phyloP scores from a whole-genome alignment of 2,113 vertebrate species.

The Cyphomyrus plagiostoma region DNA sequence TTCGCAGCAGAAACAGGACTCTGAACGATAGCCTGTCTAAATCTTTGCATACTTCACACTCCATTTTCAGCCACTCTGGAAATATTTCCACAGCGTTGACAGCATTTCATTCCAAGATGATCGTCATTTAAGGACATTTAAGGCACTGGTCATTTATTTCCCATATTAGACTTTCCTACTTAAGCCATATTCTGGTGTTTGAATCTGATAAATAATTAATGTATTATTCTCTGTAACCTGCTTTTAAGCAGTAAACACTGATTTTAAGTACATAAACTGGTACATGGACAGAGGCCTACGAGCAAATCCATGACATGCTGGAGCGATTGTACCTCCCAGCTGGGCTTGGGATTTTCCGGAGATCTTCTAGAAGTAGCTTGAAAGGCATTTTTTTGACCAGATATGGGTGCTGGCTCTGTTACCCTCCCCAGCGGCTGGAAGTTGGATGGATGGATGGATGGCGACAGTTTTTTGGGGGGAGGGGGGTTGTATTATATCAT shows the following conservation, averaged over 20 bases:
- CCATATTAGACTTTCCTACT: not conserved
- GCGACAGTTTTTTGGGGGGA: not conserved
- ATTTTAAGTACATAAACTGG: not conserved
- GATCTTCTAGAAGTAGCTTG: not conserved
- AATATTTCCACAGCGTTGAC: constrained; percentile 8
- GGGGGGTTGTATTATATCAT: not conserved
- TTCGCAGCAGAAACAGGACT: not conserved
- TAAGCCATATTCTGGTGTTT: not conserved
- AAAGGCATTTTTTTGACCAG: not conserved
- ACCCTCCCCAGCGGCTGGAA: not conserved
- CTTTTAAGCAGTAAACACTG: not conserved
- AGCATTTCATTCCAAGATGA: not conserved
- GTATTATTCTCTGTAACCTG: not conserved
- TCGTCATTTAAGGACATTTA: not conserved
- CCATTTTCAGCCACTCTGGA: not conserved
- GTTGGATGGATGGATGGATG: not conserved
- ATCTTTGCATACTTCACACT: not conserved
- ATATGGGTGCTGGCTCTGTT: not conserved
- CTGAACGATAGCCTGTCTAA: not conserved
- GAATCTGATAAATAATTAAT: not conserved
- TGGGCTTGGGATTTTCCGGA: not conserved
- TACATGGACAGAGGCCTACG: not conserved
- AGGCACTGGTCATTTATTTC: not conserved
- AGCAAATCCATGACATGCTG: not conserved
- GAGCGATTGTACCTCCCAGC: not conserved